Base-by-base conservation (phyloP, 2,113 vertebrate species). In the Elephantulus edwardii region DNA sequence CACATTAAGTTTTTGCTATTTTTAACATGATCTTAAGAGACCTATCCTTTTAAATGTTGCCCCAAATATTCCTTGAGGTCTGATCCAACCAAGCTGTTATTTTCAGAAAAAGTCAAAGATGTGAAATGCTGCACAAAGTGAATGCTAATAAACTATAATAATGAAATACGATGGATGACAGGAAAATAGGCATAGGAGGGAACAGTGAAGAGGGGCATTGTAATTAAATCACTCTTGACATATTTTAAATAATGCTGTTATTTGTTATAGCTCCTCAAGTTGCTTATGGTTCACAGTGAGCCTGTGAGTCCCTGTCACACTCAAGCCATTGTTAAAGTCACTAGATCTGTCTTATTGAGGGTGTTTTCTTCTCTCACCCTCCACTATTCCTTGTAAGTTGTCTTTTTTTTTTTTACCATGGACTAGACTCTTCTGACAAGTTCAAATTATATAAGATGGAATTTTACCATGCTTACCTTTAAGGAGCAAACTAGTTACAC, bases 21-120 rank as follows among this genome's bases (percentile, higher is more conserved):
- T 75, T 90, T n/a, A 87, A 68, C 58, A 42, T 52, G 12, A n/a
- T 24, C 6, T 6, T 77, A 85, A 74, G 46, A 92, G 38, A 91
- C 54, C 12, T 11, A 56, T 56, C 12, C 54, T 56, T 56, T 56
- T 24, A 56, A 56, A 56, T 56, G n/a, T n/a, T n/a, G 30, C 26
- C 28, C 86, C 46, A 88, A 83, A 75, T 95, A 64, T 91, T 92
- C 96, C 26, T 92, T 92, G 4, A 84, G 90, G 83, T 48, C 76
- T 70, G 16, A 86, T 85, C 35, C 0, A 88, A 11, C 5, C 62
- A 71, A 85, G 62, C 68, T 35, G n/a, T 79, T 38, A 56, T 64
- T 93, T 82, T 91, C 83, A 86, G 33, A 6, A 94, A 94, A 93
- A 81, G 19, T 13, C 44, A 64, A 90, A n/a, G 91, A 42, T 26